Percentiles rank a stretch among this genome's conserved stretches.
Evolutionary conservation across 2,888 invertebrate species (phyloP).

Genomic region (Argyresthia goedartella): DNA sequence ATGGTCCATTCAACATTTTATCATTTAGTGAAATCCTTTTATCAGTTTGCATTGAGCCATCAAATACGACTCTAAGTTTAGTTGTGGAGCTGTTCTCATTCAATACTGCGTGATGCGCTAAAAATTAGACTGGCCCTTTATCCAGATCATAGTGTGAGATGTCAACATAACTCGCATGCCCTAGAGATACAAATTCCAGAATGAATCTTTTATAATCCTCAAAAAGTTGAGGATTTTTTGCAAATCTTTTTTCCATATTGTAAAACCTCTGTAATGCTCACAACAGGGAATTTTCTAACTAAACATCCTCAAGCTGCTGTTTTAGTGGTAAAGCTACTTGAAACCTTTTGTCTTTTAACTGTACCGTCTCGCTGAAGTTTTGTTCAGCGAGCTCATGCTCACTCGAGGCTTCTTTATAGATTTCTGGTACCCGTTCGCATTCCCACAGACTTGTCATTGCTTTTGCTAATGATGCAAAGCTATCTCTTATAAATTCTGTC

Average conservation of each 20-base stretch:
- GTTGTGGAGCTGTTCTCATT: neutral
- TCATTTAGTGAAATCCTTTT: neutral
- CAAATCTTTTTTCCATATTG: neutral
- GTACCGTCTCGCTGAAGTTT: neutral
- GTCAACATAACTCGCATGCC: slow-evolving; percentile 9
- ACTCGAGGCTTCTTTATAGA: no score
- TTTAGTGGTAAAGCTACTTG: neutral
- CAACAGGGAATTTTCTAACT: neutral
- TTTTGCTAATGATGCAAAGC: no score
- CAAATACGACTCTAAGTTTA: neutral
- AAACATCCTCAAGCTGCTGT: neutral
- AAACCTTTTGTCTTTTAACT: neutral
- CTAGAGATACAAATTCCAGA: slow-evolving; percentile 9
- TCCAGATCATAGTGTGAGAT: slow-evolving; percentile 6
- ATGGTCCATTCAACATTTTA: neutral
- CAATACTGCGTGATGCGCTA: neutral
- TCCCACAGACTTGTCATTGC: no score
- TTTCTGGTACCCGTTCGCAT: no score
- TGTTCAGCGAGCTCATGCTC: no score
- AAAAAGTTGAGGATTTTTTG: no score
- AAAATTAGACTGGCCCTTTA: neutral
- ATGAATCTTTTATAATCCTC: no score
- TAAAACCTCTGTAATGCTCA: neutral
- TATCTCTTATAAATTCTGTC: no score
- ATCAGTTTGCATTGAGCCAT: neutral